A percentile compares a stretch with the other conserved stretches of the same genome.
Conservation (phyloP, 2,797 vertebrate species). For the Macroramphosus scolopax region DNA sequence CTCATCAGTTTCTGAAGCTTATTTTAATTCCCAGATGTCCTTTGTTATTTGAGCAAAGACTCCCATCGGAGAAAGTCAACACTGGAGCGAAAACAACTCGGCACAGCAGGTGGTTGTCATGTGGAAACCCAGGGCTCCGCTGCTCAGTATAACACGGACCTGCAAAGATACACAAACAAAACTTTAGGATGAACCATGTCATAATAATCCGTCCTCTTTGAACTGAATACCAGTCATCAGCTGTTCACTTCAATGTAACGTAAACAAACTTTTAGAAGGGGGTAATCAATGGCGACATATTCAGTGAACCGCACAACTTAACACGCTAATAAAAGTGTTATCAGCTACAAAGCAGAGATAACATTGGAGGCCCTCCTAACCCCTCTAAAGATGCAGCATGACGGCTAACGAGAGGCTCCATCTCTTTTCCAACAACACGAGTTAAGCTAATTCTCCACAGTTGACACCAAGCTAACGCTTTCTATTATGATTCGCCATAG, state of each 20-base stretch:
- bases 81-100: conserved; percentile 34
- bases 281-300: too few species aligned
- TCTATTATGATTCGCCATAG: background rate
- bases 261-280: too few species aligned
- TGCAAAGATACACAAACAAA: conserved; percentile 45
- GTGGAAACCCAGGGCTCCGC: conserved; percentile 18
- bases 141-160: conserved; percentile 28
- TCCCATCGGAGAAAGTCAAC: conserved; percentile 49
- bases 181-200: conserved; percentile 7
- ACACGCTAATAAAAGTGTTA: background rate
- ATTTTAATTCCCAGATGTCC: conserved; percentile 32
- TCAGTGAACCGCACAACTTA: background rate
- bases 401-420: conserved; percentile 34
- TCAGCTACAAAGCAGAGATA: conserved; percentile 15
- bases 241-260: background rate
- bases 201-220: background rate
- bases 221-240: background rate
- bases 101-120: conserved; percentile 45
- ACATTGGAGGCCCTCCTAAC: conserved; percentile 37
- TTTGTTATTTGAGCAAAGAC: conserved; percentile 18
- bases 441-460: conserved; percentile 3
- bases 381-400: conserved; percentile 35
- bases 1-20: background rate
- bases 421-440: conserved; percentile 1
- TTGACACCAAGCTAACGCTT: background rate